Evolutionary conservation across 2,797 vertebrate genomes (phyloP).

Genomic region (Acridotheres tristis): DNA sequence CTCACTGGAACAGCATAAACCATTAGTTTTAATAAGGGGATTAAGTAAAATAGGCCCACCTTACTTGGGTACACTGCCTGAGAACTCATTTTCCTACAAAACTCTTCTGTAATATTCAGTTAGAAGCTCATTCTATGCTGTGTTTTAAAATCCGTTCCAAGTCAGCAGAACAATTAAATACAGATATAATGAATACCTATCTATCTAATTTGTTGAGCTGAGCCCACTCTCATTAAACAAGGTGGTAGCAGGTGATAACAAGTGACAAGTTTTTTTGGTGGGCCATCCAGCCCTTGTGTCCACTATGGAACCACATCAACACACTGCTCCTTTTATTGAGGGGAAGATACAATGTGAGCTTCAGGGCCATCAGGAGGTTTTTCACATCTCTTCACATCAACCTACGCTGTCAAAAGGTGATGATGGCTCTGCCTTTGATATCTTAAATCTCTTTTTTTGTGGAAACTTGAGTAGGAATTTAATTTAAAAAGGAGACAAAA

Average conservation of each 20-base stretch:
- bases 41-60: not conserved
- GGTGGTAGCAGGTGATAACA: not conserved
- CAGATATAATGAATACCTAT: not conserved
- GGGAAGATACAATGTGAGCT: not conserved
- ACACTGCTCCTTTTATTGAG: not conserved
- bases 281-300: not conserved
- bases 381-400: not conserved
- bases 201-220: not conserved
- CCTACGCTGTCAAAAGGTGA: not conserved
- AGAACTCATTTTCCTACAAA: not conserved
- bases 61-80: not conserved
- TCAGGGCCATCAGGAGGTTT: not conserved
- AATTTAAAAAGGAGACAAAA: conserved; percentile 3
- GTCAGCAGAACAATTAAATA: not conserved
- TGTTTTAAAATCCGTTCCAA: not conserved
- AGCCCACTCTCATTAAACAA: not conserved
- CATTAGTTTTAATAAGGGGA: not conserved
- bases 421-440: not conserved
- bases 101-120: not conserved
- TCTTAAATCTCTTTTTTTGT: not conserved
- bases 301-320: not conserved
- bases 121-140: not conserved
- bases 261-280: not conserved
- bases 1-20: not conserved
- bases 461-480: not conserved